phyloP scores from a whole-genome alignment of 2,888 invertebrate genomes.

The Ochropleura leucogaster region DNA sequence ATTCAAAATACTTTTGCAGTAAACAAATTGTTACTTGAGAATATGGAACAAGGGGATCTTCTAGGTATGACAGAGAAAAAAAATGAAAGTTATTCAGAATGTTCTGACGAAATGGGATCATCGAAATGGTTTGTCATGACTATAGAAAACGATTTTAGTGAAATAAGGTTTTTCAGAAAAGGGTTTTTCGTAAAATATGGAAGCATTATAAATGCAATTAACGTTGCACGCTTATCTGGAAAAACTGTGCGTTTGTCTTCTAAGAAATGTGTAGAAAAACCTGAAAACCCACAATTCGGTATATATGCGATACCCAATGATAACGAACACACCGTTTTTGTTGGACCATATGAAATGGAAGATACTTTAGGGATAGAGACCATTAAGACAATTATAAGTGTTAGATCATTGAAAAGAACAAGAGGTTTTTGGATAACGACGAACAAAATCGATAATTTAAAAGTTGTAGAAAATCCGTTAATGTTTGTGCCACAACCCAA shows the following conservation, averaged over 20 bases:
- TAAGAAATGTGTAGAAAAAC: slow-evolving; percentile 73
- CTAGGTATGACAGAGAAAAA: slow-evolving; percentile 1
- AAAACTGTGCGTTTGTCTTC: slow-evolving; percentile 88
- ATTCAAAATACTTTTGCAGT: slow-evolving; percentile 8
- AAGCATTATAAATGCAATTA: slow-evolving; percentile 86
- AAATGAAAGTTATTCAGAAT: background rate
- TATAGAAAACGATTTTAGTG: slow-evolving; percentile 89
- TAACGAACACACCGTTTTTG: slow-evolving; percentile 80
- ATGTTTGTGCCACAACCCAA: slow-evolving; percentile 75
- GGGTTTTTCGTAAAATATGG: slow-evolving; percentile 89
- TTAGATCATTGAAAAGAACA: slow-evolving; percentile 70
- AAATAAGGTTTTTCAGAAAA: slow-evolving; percentile 87
- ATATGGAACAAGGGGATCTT: slow-evolving; percentile 19
- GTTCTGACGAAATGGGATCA: slow-evolving; percentile 62
- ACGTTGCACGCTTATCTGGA: slow-evolving; percentile 83
- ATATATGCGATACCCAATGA: slow-evolving; percentile 84
- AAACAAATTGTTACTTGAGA: slow-evolving; percentile 10
- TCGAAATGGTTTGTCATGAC: slow-evolving; percentile 91
- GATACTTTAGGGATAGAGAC: slow-evolving; percentile 84
- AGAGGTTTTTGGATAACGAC: slow-evolving; percentile 85
- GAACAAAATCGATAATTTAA: slow-evolving; percentile 81
- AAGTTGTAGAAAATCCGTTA: slow-evolving; percentile 83
- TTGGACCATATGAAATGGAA: slow-evolving; percentile 85
- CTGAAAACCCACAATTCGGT: slow-evolving; percentile 80
- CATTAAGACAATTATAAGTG: slow-evolving; percentile 72